Conservation (phyloP, 2,888 invertebrate species). For the Patella ulyssiponensis region DNA sequence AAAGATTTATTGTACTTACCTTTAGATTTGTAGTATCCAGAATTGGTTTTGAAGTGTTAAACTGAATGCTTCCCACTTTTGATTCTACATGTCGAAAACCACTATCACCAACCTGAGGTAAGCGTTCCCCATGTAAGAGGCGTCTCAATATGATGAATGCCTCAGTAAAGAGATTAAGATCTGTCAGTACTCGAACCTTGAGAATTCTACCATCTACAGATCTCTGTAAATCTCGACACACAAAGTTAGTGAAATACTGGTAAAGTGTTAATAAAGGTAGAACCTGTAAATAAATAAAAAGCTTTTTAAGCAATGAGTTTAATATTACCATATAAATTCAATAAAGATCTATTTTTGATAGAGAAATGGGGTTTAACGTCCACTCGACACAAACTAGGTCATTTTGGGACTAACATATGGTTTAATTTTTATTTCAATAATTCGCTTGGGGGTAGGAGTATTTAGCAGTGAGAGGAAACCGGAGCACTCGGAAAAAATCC, state of each 20-base stretch:
- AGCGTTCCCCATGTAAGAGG: slow-evolving; percentile 66
- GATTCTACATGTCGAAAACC: slow-evolving; percentile 66
- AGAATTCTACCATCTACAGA: slow-evolving; percentile 69
- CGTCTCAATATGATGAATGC: slow-evolving; percentile 62
- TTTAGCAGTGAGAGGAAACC: too few relatives aligned
- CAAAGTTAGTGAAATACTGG: slow-evolving; percentile 68
- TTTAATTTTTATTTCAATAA: too few relatives aligned
- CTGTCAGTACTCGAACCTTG: slow-evolving; percentile 65
- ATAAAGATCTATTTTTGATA: not conserved
- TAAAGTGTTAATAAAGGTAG: slow-evolving; percentile 69
- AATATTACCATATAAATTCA: not conserved
- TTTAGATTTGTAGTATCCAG: slow-evolving; percentile 63
- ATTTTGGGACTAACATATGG: too few relatives aligned
- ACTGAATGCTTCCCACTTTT: slow-evolving; percentile 51
- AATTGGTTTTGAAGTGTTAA: slow-evolving; percentile 62
- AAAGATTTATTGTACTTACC: slow-evolving; percentile 44
- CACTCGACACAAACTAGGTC: too few relatives aligned
- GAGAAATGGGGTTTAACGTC: too few relatives aligned
- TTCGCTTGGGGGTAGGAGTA: too few relatives aligned
- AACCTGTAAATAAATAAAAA: slow-evolving; percentile 53
- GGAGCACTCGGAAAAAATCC: too few relatives aligned
- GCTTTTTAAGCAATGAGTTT: not conserved
- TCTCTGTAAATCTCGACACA: slow-evolving; percentile 69
- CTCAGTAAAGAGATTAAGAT: slow-evolving; percentile 66
- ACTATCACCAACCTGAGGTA: slow-evolving; percentile 67